Conservation (phyloP, 2,888 invertebrate species). For the Bombyx huttoni region DNA sequence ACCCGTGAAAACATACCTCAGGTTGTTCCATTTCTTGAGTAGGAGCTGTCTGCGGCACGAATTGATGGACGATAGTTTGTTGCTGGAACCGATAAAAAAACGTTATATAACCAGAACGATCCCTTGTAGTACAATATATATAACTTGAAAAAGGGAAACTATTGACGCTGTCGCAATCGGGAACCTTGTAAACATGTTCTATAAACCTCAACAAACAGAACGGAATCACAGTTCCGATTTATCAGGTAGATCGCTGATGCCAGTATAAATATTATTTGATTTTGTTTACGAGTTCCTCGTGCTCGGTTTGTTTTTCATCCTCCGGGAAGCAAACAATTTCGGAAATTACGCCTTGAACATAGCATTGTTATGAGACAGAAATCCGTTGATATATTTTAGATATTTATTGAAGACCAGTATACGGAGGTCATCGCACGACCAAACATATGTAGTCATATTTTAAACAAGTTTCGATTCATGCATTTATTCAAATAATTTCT, state of each 20-base stretch:
- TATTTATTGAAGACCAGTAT: background rate
- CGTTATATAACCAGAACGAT: constrained; percentile 1
- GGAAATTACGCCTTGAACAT: background rate
- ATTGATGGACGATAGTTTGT: constrained; percentile 51
- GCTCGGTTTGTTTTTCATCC: background rate
- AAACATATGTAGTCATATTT: background rate
- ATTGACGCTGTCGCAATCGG: background rate
- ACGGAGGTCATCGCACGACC: background rate
- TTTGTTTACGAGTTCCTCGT: background rate
- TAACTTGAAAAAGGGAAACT: background rate
- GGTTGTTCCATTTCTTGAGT: constrained; percentile 61
- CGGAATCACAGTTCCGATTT: constrained; percentile 15
- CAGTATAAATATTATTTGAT: background rate
- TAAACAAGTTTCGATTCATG: background rate
- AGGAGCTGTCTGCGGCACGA: constrained; percentile 60
- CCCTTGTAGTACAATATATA: background rate
- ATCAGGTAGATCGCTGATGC: background rate
- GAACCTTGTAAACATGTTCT: constrained; percentile 27
- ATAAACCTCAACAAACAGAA: constrained; percentile 23
- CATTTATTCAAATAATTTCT: background rate
- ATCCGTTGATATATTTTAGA: background rate
- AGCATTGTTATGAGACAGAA: background rate
- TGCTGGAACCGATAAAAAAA: constrained; percentile 32
- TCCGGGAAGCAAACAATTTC: background rate
- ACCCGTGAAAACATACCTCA: constrained; percentile 32